Conservation (phyloP, 2,888 invertebrate species). For the Polymixis lichenea region DNA sequence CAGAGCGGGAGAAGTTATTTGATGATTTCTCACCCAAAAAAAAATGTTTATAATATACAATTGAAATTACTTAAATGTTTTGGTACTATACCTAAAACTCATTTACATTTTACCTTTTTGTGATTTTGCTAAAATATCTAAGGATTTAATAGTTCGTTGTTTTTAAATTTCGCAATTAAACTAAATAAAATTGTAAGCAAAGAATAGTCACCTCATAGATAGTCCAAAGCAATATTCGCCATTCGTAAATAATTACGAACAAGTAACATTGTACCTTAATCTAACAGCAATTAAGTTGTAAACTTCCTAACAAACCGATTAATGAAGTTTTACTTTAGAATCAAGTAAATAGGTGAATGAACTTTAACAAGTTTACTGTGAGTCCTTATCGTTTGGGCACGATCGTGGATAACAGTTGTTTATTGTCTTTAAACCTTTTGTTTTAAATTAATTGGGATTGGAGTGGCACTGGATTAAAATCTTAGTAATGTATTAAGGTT, state of each 20-base stretch:
- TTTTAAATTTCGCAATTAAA: neutral
- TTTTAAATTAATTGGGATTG: slow-evolving; percentile 30
- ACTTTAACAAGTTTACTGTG: slow-evolving; percentile 26
- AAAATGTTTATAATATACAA: too few species aligned
- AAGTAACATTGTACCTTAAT: slow-evolving; percentile 35
- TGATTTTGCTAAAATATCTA: neutral
- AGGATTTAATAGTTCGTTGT: neutral
- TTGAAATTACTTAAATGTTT: neutral
- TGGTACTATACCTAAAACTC: neutral
- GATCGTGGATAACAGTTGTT: slow-evolving; percentile 27
- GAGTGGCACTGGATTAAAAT: slow-evolving; percentile 30
- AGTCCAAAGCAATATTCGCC: neutral
- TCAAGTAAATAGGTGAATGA: slow-evolving; percentile 44
- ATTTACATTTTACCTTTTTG: neutral
- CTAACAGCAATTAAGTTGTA: slow-evolving; percentile 36
- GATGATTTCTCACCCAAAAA: too few species aligned
- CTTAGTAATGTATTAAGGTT: slow-evolving; percentile 4
- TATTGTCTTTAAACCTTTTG: slow-evolving; percentile 17
- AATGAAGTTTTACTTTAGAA: slow-evolving; percentile 29
- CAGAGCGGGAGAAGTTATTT: too few species aligned
- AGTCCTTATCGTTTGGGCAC: slow-evolving; percentile 20
- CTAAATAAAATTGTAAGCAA: neutral
- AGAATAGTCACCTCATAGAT: neutral
- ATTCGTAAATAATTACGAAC: slow-evolving; percentile 15
- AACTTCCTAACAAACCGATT: slow-evolving; percentile 38